phyloP scores from a whole-genome alignment of 2,113 vertebrate genomes.

The Thamnophis sirtalis region DNA sequence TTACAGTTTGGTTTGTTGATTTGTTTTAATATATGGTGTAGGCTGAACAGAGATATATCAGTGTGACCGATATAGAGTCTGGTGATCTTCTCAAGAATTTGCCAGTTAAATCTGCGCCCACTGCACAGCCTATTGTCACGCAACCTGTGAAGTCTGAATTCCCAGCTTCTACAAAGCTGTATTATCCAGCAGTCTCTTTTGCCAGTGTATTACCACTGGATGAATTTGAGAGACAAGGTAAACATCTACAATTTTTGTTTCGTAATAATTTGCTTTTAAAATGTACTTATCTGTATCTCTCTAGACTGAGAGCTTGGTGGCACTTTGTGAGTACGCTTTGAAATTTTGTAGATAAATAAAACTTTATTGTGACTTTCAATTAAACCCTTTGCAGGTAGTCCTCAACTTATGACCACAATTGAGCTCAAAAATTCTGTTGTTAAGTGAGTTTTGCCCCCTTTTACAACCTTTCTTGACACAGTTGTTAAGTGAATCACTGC shows the following conservation, averaged over 20 bases:
- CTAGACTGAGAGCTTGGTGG: background rate
- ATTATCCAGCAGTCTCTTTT: conserved; percentile 65
- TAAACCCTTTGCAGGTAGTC: background rate
- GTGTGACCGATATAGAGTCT: conserved; percentile 79
- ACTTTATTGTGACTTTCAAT: background rate
- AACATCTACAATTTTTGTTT: background rate
- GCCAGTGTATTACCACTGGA: conserved; percentile 35
- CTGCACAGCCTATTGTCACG: background rate
- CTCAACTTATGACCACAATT: too few species aligned
- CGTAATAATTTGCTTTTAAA: background rate
- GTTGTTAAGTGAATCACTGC: too few species aligned
- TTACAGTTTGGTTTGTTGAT: background rate
- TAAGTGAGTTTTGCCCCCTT: too few species aligned
- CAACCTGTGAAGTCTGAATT: conserved; percentile 30
- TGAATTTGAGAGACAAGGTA: conserved; percentile 52
- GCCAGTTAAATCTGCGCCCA: conserved; percentile 37
- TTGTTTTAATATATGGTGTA: conserved; percentile 40
- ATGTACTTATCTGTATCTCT: background rate
- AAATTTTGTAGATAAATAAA: background rate
- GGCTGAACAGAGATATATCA: conserved; percentile 69
- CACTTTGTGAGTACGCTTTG: background rate
- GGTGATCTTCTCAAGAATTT: conserved; percentile 59
- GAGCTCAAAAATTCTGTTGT: too few species aligned
- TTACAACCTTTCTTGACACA: too few species aligned
- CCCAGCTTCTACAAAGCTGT: conserved; percentile 64